Evolutionary conservation across 2,888 invertebrate genomes (phyloP).

Genomic region (Xanthia togata): DNA sequence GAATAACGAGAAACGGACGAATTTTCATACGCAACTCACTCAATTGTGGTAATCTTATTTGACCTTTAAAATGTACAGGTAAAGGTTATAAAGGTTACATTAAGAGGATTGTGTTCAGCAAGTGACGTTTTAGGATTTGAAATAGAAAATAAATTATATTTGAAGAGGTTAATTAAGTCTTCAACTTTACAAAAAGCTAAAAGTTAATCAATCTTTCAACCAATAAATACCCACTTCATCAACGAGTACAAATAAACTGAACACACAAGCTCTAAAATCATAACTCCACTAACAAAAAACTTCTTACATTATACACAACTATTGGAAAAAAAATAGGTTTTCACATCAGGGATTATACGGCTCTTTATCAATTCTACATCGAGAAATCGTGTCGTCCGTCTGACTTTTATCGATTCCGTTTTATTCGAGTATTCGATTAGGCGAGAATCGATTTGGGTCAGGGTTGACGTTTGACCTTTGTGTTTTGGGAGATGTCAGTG

Average conservation of each 20-base stretch:
- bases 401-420: slow-evolving; percentile 62
- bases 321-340: slow-evolving; percentile 39
- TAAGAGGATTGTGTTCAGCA: neutral
- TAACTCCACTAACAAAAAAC: slow-evolving; percentile 11
- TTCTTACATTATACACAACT: slow-evolving; percentile 13
- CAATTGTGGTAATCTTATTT: slow-evolving; percentile 12
- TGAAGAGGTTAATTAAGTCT: neutral
- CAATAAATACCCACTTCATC: neutral
- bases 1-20: neutral
- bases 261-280: slow-evolving; percentile 15
- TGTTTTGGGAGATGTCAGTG: slow-evolving; percentile 49
- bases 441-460: slow-evolving; percentile 60
- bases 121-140: neutral
- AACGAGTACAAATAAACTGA: neutral
- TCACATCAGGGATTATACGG: neutral
- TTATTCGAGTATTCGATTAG: slow-evolving; percentile 63
- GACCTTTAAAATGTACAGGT: neutral
- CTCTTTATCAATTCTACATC: slow-evolving; percentile 55
- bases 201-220: neutral
- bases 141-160: no score
- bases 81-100: neutral
- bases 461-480: slow-evolving; percentile 57
- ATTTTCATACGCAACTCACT: neutral
- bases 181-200: neutral
- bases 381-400: slow-evolving; percentile 53